Evolutionary conservation across 2,113 vertebrate species (phyloP).

Genomic region (Malurus cyaneus): DNA sequence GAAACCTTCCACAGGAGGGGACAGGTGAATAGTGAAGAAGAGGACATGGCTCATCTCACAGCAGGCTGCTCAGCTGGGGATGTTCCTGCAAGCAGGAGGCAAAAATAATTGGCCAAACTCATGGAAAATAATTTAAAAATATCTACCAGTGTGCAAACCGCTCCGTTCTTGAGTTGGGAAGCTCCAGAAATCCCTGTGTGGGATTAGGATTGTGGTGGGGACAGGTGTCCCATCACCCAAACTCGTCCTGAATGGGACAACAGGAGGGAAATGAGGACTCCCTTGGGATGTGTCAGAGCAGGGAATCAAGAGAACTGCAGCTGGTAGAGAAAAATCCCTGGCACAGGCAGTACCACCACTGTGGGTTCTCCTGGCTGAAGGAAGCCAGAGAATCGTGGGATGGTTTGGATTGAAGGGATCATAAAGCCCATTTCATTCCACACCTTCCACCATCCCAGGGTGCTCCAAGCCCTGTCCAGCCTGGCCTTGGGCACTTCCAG

Average conservation of each 20-base stretch:
- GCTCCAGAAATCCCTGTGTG: background rate
- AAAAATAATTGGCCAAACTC: background rate
- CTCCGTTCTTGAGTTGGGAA: background rate
- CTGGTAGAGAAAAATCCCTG: background rate
- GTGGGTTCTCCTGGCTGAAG: background rate
- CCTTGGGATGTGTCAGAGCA: background rate
- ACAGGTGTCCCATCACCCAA: background rate
- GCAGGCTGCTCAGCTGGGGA: background rate
- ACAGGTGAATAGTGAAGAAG: background rate
- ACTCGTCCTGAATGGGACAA: background rate
- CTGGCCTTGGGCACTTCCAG: background rate
- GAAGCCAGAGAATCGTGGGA: background rate
- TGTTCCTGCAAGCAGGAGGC: background rate
- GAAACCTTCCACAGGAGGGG: background rate
- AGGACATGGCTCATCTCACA: background rate
- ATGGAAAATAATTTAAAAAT: background rate
- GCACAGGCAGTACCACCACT: accelerated
- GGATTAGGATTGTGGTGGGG: background rate
- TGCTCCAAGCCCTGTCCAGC: accelerated
- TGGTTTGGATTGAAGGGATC: background rate
- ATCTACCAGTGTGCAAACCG: background rate
- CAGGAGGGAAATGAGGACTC: background rate
- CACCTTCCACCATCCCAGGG: accelerated
- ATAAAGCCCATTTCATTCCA: background rate
- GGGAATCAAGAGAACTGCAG: background rate